Conservation (phyloP, 2,113 vertebrate genomes). For the Callaeas wilsoni region DNA sequence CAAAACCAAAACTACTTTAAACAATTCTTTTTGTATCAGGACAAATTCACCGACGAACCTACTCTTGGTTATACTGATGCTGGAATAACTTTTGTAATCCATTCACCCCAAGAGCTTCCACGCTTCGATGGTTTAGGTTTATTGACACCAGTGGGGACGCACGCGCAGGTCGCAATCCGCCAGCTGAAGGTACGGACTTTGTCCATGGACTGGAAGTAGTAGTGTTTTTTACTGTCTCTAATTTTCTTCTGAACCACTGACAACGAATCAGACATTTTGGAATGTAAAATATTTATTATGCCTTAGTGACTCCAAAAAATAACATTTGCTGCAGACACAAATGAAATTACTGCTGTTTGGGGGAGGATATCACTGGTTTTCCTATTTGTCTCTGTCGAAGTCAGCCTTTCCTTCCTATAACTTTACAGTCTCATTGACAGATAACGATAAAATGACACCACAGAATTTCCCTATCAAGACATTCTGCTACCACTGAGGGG, state of each 20-base stretch:
- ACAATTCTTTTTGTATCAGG: conserved; percentile 26
- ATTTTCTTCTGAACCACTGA: background rate
- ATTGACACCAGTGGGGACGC: conserved; percentile 65
- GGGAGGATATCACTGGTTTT: background rate
- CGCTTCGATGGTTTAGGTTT: conserved; percentile 73
- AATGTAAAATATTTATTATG: background rate
- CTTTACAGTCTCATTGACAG: background rate
- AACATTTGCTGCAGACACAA: background rate
- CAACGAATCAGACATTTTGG: background rate
- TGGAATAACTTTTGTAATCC: conserved; percentile 73
- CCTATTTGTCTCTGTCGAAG: background rate
- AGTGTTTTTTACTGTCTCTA: background rate
- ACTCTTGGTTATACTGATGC: conserved; percentile 66
- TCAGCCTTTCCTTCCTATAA: background rate
- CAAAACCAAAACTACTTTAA: background rate
- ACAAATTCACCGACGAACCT: conserved; percentile 71
- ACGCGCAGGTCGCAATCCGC: conserved; percentile 59
- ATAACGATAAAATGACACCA: background rate
- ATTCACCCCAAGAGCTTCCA: conserved; percentile 66
- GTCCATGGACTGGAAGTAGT: background rate
- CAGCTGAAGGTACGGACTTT: conserved; percentile 71
- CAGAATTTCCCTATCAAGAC: background rate
- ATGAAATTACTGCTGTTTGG: background rate
- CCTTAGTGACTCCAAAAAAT: background rate
- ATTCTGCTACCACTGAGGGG: background rate